phyloP scores from a whole-genome alignment of 2,113 vertebrate genomes.

The Jaculus jaculus region DNA sequence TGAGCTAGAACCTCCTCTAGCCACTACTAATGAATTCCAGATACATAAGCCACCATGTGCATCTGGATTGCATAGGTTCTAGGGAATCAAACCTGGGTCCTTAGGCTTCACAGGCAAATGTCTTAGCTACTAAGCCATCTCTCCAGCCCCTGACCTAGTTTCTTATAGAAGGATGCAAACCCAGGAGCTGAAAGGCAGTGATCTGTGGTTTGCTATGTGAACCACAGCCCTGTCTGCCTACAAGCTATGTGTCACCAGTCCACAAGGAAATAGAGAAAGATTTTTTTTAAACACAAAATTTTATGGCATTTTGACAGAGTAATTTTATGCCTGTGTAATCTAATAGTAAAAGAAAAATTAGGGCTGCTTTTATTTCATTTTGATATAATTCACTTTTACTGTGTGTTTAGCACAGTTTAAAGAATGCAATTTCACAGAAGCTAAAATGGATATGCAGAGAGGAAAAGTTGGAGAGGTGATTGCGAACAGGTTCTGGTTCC shows the following conservation, averaged over 20 bases:
- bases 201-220: background rate
- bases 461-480: background rate
- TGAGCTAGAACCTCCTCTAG: too few relatives aligned
- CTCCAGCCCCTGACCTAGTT: background rate
- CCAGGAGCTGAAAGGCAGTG: background rate
- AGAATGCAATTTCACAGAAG: background rate
- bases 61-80: too few relatives aligned
- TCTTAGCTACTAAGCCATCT: too few relatives aligned
- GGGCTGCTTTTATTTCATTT: slow-evolving; percentile 1
- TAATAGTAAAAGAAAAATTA: background rate
- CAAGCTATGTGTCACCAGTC: background rate
- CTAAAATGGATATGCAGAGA: background rate
- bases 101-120: too few relatives aligned
- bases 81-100: too few relatives aligned
- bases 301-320: background rate
- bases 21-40: too few relatives aligned
- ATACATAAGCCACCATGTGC: too few relatives aligned
- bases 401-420: background rate
- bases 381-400: background rate
- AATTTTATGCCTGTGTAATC: background rate
- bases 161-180: background rate
- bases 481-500: background rate
- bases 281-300: background rate
- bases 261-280: background rate
- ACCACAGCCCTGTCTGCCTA: background rate